phyloP scores from a whole-genome alignment of 2,113 vertebrate species.

The Grammomys dolichurus region DNA sequence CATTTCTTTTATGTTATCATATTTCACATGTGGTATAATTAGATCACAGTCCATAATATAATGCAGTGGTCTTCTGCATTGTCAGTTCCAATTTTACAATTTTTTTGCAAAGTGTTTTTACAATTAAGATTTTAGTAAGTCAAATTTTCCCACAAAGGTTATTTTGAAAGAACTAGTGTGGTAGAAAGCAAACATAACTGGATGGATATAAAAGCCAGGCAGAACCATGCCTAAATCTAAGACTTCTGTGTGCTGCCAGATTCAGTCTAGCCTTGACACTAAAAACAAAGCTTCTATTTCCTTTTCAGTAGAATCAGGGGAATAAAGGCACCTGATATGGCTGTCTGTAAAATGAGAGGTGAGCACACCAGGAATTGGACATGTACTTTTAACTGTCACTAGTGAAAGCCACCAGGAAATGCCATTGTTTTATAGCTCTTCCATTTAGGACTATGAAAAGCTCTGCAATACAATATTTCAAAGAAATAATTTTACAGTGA shows the following conservation, averaged over 20 bases:
- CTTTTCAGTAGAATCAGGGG: neutral
- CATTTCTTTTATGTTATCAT: neutral
- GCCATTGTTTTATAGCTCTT: neutral
- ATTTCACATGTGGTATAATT: conserved; percentile 15
- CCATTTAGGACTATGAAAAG: neutral
- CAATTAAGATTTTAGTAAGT: conserved; percentile 48
- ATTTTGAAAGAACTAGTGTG: neutral
- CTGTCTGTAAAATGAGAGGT: neutral
- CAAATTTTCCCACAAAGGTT: neutral
- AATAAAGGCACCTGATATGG: neutral
- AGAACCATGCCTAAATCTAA: neutral
- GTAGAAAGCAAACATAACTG: neutral
- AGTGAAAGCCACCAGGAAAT: neutral
- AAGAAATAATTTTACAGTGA: conserved; percentile 20
- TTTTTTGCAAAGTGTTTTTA: conserved; percentile 52
- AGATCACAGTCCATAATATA: neutral
- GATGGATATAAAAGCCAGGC: neutral
- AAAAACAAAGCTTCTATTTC: conserved; percentile 39
- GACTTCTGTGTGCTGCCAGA: neutral
- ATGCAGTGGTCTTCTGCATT: conserved; percentile 1
- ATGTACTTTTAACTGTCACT: accelerated
- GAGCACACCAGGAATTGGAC: neutral
- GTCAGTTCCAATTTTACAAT: conserved; percentile 27
- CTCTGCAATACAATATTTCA: neutral
- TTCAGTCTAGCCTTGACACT: neutral